Evolutionary conservation across 2,797 vertebrate species (phyloP), one percentile per base, ranked within the genome.

Genomic region (Etheostoma perlongum): DNA sequence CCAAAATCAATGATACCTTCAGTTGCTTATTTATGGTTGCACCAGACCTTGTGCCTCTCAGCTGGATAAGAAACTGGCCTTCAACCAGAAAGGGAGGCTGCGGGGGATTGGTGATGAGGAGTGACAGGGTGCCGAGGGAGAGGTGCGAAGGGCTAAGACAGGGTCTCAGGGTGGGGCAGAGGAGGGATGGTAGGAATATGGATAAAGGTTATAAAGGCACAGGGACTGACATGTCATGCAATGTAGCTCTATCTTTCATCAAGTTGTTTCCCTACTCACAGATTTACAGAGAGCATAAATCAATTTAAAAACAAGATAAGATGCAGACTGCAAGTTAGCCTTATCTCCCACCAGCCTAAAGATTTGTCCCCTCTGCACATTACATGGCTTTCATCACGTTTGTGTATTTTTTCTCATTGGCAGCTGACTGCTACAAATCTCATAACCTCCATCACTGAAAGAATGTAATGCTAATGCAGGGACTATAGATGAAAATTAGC

Each of bases 11-110:
- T 95, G 87, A 82, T 85, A 83, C 78, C 80, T 84, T 91, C 89
- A 74, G 71, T 15, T 67, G 65, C 87, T 93, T 91, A 94, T 95
- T 94, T 94, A 95, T 94, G 91, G 85, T 87, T 92, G 93, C 92
- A 88, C 90, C 90, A 92, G 92, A 90, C 59, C 67, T 67, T 47
- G 52, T 60, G 71, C 74, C 87, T 83, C 81, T 72, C 47, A 52
- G 74, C 71, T 82, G 66, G 86, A 91, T 82, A 76, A 91, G 74
- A 89, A 85, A 89, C 76, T 74, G 72, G 73, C 65, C 67, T 72
- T 68, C n/a, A 4, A 58, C 61, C 36, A 62, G 49, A 54, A 70
- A 33, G 57, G 68, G 52, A 52, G 78, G 60, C 16, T 60, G 69
- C 6, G 58, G 46, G 53, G 60, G 57, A 47, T 66, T 23, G 47